A percentile compares a stretch with the other conserved stretches of the same genome.
phyloP scores from a whole-genome alignment of 2,797 vertebrate genomes.

The Tympanoctomys barrerae region DNA sequence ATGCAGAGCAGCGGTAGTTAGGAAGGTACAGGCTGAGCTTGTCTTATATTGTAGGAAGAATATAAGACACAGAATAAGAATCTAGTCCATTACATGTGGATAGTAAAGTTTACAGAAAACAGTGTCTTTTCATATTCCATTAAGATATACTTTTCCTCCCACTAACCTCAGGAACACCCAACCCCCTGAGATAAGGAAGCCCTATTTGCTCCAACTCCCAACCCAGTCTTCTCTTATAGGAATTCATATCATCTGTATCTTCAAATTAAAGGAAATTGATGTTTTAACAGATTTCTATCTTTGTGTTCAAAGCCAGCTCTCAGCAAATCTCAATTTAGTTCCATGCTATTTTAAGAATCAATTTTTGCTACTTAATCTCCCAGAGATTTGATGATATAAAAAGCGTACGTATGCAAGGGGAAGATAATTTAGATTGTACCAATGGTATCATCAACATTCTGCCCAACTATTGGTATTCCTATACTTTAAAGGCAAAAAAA shows the following conservation, averaged over 20 bases:
- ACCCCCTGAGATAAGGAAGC: not conserved
- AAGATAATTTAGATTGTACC: constrained; percentile 44
- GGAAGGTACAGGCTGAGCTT: constrained; percentile 71
- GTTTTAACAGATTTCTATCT: constrained; percentile 53
- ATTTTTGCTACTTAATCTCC: constrained; percentile 54
- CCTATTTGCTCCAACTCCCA: constrained; percentile 23
- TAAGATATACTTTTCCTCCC: not conserved
- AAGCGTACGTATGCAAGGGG: not conserved
- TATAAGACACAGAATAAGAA: constrained; percentile 73
- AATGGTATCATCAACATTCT: constrained; percentile 71
- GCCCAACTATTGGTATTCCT: constrained; percentile 69
- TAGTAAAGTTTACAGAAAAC: constrained; percentile 45
- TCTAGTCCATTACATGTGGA: constrained; percentile 79
- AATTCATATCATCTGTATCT: constrained; percentile 73
- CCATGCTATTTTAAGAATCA: constrained; percentile 62
- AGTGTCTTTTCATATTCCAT: not conserved
- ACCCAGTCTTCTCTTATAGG: constrained; percentile 81
- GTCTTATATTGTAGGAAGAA: constrained; percentile 78
- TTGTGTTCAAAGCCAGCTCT: constrained; percentile 62
- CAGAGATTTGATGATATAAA: constrained; percentile 9
- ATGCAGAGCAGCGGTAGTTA: constrained; percentile 53
- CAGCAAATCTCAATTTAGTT: constrained; percentile 61
- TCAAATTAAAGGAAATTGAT: constrained; percentile 68
- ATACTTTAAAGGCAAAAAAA: constrained; percentile 56
- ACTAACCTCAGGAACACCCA: constrained; percentile 44